Base-by-base conservation (phyloP, 2,888 invertebrate genomes). In the Cataglyphis albicans region DNA sequence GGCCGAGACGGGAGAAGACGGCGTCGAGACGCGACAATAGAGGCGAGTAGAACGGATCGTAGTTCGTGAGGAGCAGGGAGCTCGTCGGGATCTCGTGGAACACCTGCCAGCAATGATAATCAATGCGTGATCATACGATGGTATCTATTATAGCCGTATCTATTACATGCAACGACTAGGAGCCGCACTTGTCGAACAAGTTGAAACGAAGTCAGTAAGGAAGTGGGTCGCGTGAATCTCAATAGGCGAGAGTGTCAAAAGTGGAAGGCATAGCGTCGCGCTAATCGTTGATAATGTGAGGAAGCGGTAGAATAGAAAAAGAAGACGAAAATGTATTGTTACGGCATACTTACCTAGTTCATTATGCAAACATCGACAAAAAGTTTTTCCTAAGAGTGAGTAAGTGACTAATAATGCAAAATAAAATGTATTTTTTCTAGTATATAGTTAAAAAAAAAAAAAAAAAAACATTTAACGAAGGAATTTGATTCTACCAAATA, bases 21-120 rank as follows among this genome's bases (percentile, higher is more conserved):
- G 98, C 97, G 90, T 98, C 98, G 78, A 98, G 95, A 21, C 98
- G 95, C 0, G 98, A 98, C 21, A 98, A 94, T 35, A 98, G 93
- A 0, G 98, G 98, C 87, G 98, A 98, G 94, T 98, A 98, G 95
- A 98, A 98, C 0, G 98, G 98, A 93, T 98, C 98, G 94, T 98
- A 98, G 94, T 97, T 98, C 87, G 97, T 97, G 81, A 98, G 95
- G 74, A 98, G 96, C 94, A 98, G 95, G 0, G 98, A 98, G 0
- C 98, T 98, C 38, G 97, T 96, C 41, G 98, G 98, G 90, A 98
- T 98, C 93, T 97, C 97, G 93, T 98, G 98, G 96, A 98, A 98
- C 59, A 97, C 96, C 96, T 96, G 95, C 32, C 9, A 18, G 15
- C 75, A 29, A 67, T 67, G n/a, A 67, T 67, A 76, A 55, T 65